Evolutionary conservation across 2,797 vertebrate species (phyloP), one percentile per base, ranked within the genome.

Genomic region (Pangasius djambal): DNA sequence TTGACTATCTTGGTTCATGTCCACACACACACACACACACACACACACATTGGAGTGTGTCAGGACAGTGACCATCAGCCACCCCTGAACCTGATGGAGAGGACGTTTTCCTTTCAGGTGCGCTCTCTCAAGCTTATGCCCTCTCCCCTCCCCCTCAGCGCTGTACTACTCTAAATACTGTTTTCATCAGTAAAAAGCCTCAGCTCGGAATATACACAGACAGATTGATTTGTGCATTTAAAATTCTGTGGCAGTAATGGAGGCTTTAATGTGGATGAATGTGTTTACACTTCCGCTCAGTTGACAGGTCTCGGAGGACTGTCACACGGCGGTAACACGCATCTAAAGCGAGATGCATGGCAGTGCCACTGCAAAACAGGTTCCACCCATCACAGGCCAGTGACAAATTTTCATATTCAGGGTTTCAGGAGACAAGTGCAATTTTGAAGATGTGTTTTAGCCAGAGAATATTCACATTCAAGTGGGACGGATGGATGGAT

Each of bases 1-100:
- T 97, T 98, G 97, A 97, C 97, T 97, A 96, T 97, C 95, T 97
- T 94, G 95, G 95, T 97, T 97, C 97, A 96, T 97, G 97, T 97
- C 97, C 98, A 97, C 97, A 98, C 97, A 96, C 96, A 61, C 70
- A 85, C 67, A 59, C 75, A 72, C 85, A 97, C 65, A 44, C 65
- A 77, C 78, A 74, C n/a, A 57, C 65, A 44, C 79, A 34, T 48
- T 37, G 40, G 79, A 65, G 79, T 87, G 55, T 86, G 87, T 86
- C 63, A 50, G 81, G 63, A 20, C 90, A 59, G 75, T 70, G 86
- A 83, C 87, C 78, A 65, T 70, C 85, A 82, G 86, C 74, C 69
- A 75, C 85, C 78, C 65, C 61, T 77, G 67, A 81, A 89, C 85
- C 85, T 75, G 52, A 59, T 18, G 10, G 40, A 81, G 86, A 57